Evolutionary conservation across 2,113 vertebrate species (phyloP).

Genomic region (Lepus americanus): DNA sequence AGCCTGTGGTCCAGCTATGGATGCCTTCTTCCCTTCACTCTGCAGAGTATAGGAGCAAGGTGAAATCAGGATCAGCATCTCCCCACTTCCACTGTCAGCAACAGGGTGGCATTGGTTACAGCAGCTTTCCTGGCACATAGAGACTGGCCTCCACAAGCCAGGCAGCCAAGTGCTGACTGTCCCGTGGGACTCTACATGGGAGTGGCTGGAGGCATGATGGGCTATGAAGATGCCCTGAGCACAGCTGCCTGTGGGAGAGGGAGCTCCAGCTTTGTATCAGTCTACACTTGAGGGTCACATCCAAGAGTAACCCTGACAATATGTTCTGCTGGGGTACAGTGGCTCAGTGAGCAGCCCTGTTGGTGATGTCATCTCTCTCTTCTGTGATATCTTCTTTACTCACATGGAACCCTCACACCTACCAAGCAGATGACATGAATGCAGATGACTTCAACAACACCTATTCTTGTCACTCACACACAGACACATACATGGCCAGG

Average conservation of each 20-base stretch:
- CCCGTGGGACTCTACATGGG: no score
- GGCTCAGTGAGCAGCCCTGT: background rate
- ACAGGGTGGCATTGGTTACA: background rate
- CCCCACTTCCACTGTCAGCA: background rate
- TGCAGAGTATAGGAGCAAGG: background rate
- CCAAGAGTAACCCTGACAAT: background rate
- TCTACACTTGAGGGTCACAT: no score
- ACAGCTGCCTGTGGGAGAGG: background rate
- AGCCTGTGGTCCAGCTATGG: background rate
- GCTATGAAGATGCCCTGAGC: background rate
- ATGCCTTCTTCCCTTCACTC: background rate
- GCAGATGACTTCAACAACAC: background rate
- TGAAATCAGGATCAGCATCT: accelerated
- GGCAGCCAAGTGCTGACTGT: background rate
- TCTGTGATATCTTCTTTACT: background rate
- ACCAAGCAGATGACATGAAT: background rate
- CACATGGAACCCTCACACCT: background rate
- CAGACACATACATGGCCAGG: background rate
- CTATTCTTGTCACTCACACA: background rate
- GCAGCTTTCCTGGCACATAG: background rate
- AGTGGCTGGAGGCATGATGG: no score
- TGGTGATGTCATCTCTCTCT: background rate
- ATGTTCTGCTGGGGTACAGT: background rate
- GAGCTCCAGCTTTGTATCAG: accelerated
- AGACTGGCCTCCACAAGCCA: background rate